A percentile compares a stretch with the other conserved stretches of the same genome.
Conservation (phyloP, 2,113 vertebrate species). For the Podilymbus podiceps region DNA sequence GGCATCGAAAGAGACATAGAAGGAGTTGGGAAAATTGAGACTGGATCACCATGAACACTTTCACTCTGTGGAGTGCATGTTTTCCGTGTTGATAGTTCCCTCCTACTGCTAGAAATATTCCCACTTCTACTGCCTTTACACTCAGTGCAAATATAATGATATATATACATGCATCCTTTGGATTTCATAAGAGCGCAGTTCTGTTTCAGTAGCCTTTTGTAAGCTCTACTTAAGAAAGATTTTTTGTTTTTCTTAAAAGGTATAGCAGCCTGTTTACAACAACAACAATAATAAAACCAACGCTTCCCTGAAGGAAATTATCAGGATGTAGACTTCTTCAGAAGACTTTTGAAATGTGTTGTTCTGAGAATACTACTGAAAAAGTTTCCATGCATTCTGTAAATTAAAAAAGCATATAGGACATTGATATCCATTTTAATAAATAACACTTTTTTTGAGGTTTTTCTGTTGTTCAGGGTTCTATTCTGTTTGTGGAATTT, state of each 20-base stretch:
- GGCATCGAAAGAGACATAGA: neutral
- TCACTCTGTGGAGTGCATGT: neutral
- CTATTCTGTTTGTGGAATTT: neutral
- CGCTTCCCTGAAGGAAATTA: neutral
- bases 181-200: neutral
- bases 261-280: neutral
- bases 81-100: neutral
- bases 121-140: neutral
- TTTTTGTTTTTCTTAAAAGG: neutral
- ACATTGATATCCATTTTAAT: neutral
- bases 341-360: neutral
- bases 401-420: neutral
- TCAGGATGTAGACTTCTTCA: neutral
- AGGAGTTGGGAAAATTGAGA: neutral
- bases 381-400: neutral
- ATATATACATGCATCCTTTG: neutral
- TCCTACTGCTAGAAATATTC: neutral
- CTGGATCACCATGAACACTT: neutral
- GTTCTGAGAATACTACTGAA: neutral
- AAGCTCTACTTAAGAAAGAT: neutral
- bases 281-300: neutral
- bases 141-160: neutral
- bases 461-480: neutral
- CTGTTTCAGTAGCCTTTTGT: neutral
- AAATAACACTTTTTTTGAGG: rapidly evolving